Evolutionary conservation across 1,140 invertebrate species (phyloP).

Genomic region (Sarcophaga bullata): DNA sequence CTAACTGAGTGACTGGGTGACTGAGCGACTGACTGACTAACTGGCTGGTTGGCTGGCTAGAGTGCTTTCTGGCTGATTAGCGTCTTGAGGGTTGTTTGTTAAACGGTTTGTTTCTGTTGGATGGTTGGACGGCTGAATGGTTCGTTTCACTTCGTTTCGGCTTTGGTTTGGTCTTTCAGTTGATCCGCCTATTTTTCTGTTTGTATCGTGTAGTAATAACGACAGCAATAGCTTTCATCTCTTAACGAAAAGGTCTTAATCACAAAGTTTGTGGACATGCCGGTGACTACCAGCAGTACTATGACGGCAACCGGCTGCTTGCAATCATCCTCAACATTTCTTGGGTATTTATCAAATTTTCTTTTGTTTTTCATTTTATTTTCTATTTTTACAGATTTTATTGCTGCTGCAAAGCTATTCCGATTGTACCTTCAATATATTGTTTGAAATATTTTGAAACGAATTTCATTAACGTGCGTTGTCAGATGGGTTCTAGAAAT

Average conservation of each 20-base stretch:
- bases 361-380: neutral
- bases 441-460: too few relatives aligned
- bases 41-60: too few relatives aligned
- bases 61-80: neutral
- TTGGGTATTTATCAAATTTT: conserved; percentile 24
- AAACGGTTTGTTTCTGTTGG: neutral
- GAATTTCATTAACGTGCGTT: too few relatives aligned
- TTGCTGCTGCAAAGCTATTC: too few relatives aligned
- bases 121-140: neutral
- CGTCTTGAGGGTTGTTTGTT: neutral
- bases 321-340: neutral
- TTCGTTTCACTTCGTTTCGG: neutral
- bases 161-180: neutral
- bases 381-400: too few relatives aligned
- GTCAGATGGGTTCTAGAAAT: too few relatives aligned
- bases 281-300: neutral
- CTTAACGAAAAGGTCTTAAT: conserved; percentile 14
- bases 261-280: neutral
- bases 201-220: neutral
- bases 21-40: too few relatives aligned
- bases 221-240: neutral
- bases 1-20: too few relatives aligned
- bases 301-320: neutral
- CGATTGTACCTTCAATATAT: too few relatives aligned
- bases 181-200: conserved; percentile 12